These are phyloP conservation scores for Sebastes trivittatus DNA, from an alignment of 2,797 vertebrate genomes.

Conservation along the genomic window DNA sequence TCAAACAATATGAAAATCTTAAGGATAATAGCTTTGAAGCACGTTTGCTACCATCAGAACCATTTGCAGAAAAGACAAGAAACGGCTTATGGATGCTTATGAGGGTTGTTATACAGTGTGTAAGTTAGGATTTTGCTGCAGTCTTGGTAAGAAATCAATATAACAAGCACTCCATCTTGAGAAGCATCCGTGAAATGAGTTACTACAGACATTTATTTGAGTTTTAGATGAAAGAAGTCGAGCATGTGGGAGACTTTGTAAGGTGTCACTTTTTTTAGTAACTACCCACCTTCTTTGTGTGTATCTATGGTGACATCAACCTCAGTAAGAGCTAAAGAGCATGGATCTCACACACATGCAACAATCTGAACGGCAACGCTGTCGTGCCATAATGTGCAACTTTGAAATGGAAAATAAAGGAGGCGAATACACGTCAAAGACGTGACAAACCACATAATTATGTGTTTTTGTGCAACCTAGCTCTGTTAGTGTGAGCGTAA, in stretches of 20 bases:
- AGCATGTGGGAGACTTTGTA: slow-evolving; percentile 50
- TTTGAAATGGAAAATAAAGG: slow-evolving; percentile 15
- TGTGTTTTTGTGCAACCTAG: background rate
- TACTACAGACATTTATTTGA: slow-evolving; percentile 15
- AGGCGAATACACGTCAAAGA: background rate
- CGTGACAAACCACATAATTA: slow-evolving; percentile 8
- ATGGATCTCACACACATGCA: slow-evolving; percentile 9
- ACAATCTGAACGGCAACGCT: slow-evolving; percentile 1
- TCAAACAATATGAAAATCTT: background rate
- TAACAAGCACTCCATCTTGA: background rate
- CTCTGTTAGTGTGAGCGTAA: background rate
- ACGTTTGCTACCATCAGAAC: background rate
- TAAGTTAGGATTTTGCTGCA: background rate
- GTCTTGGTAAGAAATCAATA: background rate
- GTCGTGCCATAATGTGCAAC: slow-evolving; percentile 1
- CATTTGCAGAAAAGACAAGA: background rate
- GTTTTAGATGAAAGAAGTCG: slow-evolving; percentile 48
- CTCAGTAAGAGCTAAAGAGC: slow-evolving; percentile 64
- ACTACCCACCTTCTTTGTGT: slow-evolving; percentile 58
- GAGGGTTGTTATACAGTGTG: background rate
- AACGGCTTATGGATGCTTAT: background rate
- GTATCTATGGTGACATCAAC: slow-evolving; percentile 81
- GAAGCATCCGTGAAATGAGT: slow-evolving; percentile 4
- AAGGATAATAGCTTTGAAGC: background rate
- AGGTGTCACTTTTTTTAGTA: slow-evolving; percentile 64